Evolutionary conservation across 1,140 invertebrate species (phyloP), one percentile per base, ranked within the genome.

Genomic region (Parapsyche elsis): DNA sequence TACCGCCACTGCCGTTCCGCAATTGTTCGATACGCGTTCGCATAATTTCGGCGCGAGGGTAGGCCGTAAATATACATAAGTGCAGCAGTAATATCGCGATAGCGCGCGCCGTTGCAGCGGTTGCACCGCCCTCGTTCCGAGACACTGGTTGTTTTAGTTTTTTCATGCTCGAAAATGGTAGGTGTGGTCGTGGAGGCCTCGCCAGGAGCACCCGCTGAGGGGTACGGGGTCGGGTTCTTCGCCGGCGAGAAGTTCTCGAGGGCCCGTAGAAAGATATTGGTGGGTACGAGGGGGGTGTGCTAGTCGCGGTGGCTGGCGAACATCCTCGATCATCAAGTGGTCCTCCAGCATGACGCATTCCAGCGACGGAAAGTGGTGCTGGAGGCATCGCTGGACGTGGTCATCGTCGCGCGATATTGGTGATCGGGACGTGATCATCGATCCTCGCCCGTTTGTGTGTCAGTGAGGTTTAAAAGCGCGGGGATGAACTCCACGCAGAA

Each of bases 401-500:
- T 12, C 12, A 12, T 53, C 49, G 49, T 14, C 46, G 1, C 73
- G 38, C 38, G 9, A 38, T 7, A 21, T 9, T 38, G 46, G 44
- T 23, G 73, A 24, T 30, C 73, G n/a, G n/a, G 38, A 71, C 38
- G 73, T 9, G 73, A 23, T 14, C n/a, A n/a, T n/a, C 14, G 16
- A 53, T 19, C 14, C 57, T 14, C 49, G 49, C 1, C 12, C 16
- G 49, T 53, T 53, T 53, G 49, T 53, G 49, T 53, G 49, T 53
- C 12, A 14, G 49, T 53, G 49, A 14, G 49, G 10, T 53, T 53
- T 5, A 24, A 23, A 12, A 67, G 61, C 19, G 61, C 5, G 14
- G 19, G 21, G 19, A 67, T 26, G 61, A 49, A 30, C 30, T 21
- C 76, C 76, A 9, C 77, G 45, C 57, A 44, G n/a, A 89, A 88